Conservation (phyloP, 2,797 vertebrate genomes). For the Phoxinus dragarum region DNA sequence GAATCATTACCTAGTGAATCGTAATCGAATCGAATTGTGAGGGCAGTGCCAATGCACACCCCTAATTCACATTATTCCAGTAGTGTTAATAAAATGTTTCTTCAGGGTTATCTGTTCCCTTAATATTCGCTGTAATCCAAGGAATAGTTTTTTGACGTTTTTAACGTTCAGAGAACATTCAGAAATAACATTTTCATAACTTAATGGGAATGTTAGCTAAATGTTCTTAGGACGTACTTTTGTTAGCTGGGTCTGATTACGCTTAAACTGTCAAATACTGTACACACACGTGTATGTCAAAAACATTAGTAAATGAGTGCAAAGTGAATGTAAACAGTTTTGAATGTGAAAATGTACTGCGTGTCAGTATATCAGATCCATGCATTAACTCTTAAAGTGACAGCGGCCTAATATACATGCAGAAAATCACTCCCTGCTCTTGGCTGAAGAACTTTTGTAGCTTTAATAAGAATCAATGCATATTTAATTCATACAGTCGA, state of each 20-base stretch:
- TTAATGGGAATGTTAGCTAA: neutral
- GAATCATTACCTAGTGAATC: no score
- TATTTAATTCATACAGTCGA: neutral
- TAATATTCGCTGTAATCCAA: no score
- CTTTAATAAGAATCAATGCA: neutral
- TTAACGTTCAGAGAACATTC: no score
- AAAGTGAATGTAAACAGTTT: neutral
- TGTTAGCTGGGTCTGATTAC: no score
- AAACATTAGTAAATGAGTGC: neutral
- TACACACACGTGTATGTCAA: neutral
- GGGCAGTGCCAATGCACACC: no score
- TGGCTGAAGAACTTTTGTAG: neutral
- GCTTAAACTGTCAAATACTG: no score
- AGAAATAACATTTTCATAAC: neutral
- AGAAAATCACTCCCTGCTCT: neutral
- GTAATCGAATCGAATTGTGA: no score
- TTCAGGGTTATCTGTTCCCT: no score
- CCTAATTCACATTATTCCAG: neutral
- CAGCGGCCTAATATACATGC: neutral
- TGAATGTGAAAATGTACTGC: no score
- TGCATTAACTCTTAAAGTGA: neutral
- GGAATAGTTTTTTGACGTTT: no score
- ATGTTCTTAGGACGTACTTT: no score
- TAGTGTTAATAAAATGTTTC: neutral
- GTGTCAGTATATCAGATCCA: neutral